Base-by-base conservation (phyloP, 2,888 invertebrate species). In the Clivina fossor region DNA sequence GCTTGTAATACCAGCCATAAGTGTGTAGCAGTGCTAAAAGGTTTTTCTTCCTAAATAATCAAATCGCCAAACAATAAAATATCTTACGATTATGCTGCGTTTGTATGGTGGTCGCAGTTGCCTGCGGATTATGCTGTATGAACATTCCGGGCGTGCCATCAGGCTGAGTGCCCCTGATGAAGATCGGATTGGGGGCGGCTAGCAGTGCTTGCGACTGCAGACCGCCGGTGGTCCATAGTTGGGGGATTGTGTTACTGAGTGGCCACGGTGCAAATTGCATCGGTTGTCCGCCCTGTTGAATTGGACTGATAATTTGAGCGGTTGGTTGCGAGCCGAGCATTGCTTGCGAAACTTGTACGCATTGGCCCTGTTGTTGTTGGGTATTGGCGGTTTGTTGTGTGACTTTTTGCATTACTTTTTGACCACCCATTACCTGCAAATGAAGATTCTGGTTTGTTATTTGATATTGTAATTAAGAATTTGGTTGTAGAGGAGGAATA, bases 211-310 rank as follows among this genome's bases (percentile, higher is more conserved):
- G 84, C 63, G 84, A 89, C 18, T 88, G 69, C 0, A 86, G 85
- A 9, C 84, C 84, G 0, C 78, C 73, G 0, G 89, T 78, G 90
- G 90, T 91, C 57, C 85, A 81, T 55, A 88, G 84, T 70, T 84
- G 85, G 2, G 88, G 88, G 59, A 87, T 72, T 0, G 83, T 80
- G 18, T 82, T 80, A 43, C 85, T 81, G 62, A 88, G 83, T 75
- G 85, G 87, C 90, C 90, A 90, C 1, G 88, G 86, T 15, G 74
- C 73, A 66, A 90, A 86, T 73, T 90, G 90, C 86, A 90, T 88
- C 57, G 81, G 80, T 64, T 85, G 85, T 5, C 83, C 81, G 20
- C 81, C 79, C 18, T 80, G 71, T 76, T 86, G 87, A 60, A 88
- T 69, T 0, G 86, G 86, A 66, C 83, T 85, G 62, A 88, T 82